These are phyloP conservation scores for Teleopsis dalmanni DNA, from an alignment of 1,140 invertebrate species.

Conservation along the genomic window DNA sequence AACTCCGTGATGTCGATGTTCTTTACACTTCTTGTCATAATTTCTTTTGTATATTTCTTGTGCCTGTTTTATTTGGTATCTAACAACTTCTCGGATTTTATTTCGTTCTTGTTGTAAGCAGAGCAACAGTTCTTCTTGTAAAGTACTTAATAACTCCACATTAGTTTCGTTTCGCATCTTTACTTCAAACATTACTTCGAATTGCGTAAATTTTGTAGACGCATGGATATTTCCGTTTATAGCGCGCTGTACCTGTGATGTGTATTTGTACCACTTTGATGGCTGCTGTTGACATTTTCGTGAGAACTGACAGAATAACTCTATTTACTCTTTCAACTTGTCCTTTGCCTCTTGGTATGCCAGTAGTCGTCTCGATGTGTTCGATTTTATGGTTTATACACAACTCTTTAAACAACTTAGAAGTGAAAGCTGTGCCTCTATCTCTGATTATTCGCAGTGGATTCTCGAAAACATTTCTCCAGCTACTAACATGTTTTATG, in stretches of 20 bases:
- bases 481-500: constrained; percentile 1
- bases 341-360: not conserved
- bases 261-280: not conserved
- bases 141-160: too few relatives aligned
- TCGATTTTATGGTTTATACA: constrained; percentile 16
- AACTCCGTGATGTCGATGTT: too few relatives aligned
- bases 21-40: too few relatives aligned
- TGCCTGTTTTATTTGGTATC: too few relatives aligned
- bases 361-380: constrained; percentile 6
- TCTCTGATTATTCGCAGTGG: constrained; percentile 35
- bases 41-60: too few relatives aligned
- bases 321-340: not conserved
- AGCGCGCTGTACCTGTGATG: not conserved
- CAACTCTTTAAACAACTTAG: constrained; percentile 9
- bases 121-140: too few relatives aligned
- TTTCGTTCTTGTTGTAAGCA: too few relatives aligned
- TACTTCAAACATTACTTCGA: too few relatives aligned
- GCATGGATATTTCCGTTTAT: not conserved
- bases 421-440: constrained; percentile 38
- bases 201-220: not conserved
- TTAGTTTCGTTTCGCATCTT: too few relatives aligned
- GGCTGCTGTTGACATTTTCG: not conserved
- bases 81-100: too few relatives aligned
- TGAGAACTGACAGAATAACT: not conserved
- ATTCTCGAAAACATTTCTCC: constrained; percentile 16